A percentile compares a stretch with the other conserved stretches of the same genome.
These are phyloP conservation scores for Drosophila azteca DNA, from an alignment of 1,140 invertebrate genomes.

Conservation along the genomic window DNA sequence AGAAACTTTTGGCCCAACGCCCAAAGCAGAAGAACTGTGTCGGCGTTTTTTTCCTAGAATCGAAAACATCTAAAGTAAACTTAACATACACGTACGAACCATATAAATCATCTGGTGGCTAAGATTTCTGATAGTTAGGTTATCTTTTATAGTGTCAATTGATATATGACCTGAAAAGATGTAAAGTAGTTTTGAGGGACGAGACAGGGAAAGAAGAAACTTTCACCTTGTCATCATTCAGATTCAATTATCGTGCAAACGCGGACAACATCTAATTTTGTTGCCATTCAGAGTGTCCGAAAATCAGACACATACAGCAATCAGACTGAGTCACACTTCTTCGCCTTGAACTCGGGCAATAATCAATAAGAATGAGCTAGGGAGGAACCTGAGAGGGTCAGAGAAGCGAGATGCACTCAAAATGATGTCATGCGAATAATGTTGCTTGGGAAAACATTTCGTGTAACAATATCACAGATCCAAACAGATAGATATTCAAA, in stretches of 20 bases:
- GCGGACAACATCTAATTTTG: neutral
- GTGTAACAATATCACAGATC: conserved; percentile 4
- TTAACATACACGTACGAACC: conserved; percentile 17
- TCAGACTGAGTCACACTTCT: conserved; percentile 45
- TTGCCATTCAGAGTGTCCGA: conserved; percentile 21
- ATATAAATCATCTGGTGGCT: conserved; percentile 11
- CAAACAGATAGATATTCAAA: conserved; percentile 5
- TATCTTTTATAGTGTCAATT: conserved; percentile 1
- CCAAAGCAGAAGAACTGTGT: conserved; percentile 35
- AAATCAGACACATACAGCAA: conserved; percentile 22
- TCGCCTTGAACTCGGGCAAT: conserved; percentile 61
- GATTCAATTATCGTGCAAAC: conserved; percentile 31
- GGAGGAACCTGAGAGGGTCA: conserved; percentile 24
- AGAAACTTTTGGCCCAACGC: conserved; percentile 23
- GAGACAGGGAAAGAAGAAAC: conserved; percentile 6
- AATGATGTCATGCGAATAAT: conserved; percentile 64
- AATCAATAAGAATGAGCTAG: conserved; percentile 58
- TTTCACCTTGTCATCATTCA: conserved; percentile 43
- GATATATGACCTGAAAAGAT: neutral
- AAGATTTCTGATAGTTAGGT: neutral
- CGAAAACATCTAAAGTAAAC: conserved; percentile 32
- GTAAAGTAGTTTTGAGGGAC: conserved; percentile 1
- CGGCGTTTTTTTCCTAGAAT: conserved; percentile 28
- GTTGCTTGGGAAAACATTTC: conserved; percentile 28
- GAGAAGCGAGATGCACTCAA: conserved; percentile 36